Percentiles rank a stretch among this genome's conserved stretches.
These are phyloP conservation scores for Xenotilapia longispinis DNA, from an alignment of 2,113 vertebrate species.

Conservation along the genomic window DNA sequence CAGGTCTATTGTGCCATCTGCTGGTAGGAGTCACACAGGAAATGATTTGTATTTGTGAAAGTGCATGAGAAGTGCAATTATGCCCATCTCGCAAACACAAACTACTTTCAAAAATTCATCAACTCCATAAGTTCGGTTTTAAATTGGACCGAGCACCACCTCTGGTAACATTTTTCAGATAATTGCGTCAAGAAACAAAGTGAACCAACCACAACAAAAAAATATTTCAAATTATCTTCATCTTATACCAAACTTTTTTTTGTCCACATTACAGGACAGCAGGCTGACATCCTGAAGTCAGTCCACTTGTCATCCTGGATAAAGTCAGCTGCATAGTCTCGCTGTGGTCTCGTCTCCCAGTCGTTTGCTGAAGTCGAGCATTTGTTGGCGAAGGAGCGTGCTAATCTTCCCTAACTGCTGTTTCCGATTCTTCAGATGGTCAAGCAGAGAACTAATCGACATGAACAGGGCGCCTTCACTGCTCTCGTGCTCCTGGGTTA, in stretches of 20 bases:
- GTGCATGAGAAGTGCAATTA: not conserved
- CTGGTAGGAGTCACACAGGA: conserved; percentile 5
- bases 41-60: not conserved
- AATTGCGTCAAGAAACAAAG: not conserved
- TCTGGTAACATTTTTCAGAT: not conserved
- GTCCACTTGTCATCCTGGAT: not conserved
- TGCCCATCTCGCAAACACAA: not conserved
- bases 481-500: not conserved
- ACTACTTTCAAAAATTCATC: not conserved
- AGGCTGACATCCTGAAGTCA: not conserved
- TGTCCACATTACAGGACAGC: not conserved
- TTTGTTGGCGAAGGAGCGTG: not conserved
- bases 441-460: not conserved
- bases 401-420: not conserved
- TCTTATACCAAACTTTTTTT: not conserved
- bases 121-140: not conserved
- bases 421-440: not conserved
- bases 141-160: not conserved
- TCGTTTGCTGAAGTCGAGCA: conserved; percentile 28
- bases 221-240: not conserved
- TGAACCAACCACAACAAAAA: not conserved
- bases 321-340: not conserved
- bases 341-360: not conserved
- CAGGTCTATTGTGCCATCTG: conserved; percentile 25
- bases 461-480: not conserved